A percentile compares a stretch with the other conserved stretches of the same genome.
Conservation (phyloP, 2,113 vertebrate species). For the Eudyptes chrysolophus region DNA sequence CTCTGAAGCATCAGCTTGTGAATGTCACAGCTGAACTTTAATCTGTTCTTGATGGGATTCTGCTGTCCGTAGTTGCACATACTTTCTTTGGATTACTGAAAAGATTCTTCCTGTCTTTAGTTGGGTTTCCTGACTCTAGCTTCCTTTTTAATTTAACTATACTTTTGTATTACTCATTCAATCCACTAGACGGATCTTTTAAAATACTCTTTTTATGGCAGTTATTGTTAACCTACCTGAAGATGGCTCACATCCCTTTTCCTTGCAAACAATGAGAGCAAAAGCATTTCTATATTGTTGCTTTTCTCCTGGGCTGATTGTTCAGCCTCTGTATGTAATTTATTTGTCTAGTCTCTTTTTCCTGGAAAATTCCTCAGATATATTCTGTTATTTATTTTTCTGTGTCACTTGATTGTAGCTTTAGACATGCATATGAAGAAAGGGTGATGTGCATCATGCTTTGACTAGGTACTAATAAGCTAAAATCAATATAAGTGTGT, state of each 20-base stretch:
- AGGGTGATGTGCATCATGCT: not conserved
- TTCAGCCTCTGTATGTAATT: not conserved
- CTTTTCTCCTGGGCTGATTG: not conserved
- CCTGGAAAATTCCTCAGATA: not conserved
- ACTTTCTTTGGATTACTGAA: not conserved
- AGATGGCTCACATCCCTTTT: not conserved
- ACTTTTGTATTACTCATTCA: not conserved
- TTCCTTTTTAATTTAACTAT: not conserved
- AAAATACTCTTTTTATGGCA: not conserved
- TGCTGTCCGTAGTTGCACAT: not conserved
- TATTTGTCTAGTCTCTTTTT: not conserved
- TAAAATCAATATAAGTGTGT: not conserved
- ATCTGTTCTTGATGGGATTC: not conserved
- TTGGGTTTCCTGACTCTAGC: not conserved
- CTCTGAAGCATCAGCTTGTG: not conserved
- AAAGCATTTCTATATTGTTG: not conserved
- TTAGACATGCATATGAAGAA: not conserved
- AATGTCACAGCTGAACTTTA: not conserved
- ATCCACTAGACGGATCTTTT: accelerated
- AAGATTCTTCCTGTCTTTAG: not conserved
- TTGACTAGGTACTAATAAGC: not conserved
- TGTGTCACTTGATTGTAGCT: not conserved
- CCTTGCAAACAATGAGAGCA: not conserved
- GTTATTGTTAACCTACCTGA: not conserved
- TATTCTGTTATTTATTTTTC: not conserved